Percentiles rank a stretch among this genome's conserved stretches.
phyloP scores from a whole-genome alignment of 2,888 invertebrate species.

The Coronaproctus castanopsis region DNA sequence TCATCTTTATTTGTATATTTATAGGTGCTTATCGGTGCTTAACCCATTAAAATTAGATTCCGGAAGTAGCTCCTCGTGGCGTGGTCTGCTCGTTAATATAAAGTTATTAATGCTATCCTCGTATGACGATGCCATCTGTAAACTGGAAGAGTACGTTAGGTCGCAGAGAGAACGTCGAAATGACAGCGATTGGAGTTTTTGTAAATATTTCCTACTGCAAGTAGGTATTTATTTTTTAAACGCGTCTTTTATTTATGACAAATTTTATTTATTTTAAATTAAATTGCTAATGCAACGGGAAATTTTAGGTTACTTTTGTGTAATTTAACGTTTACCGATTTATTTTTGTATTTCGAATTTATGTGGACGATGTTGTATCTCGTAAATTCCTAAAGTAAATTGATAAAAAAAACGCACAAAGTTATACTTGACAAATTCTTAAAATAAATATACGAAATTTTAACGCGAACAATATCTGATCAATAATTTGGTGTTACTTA shows the following conservation, averaged over 20 bases:
- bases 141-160: slow-evolving; percentile 76
- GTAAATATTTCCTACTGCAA: slow-evolving; percentile 80
- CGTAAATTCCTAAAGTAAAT: too few relatives aligned
- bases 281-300: too few relatives aligned
- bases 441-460: too few relatives aligned
- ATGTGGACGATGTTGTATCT: too few relatives aligned
- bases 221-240: slow-evolving; percentile 28
- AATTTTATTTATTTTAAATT: too few relatives aligned
- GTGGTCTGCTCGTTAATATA: slow-evolving; percentile 60
- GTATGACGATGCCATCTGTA: slow-evolving; percentile 63
- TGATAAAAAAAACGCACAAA: too few relatives aligned
- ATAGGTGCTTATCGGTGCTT: slow-evolving; percentile 69
- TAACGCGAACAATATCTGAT: too few relatives aligned
- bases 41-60: slow-evolving; percentile 80
- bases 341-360: too few relatives aligned
- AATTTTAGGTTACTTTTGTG: too few relatives aligned
- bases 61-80: slow-evolving; percentile 76
- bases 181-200: slow-evolving; percentile 82
- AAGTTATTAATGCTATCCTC: slow-evolving; percentile 64
- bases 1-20: slow-evolving; percentile 26
- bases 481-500: too few relatives aligned
- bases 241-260: neutral
- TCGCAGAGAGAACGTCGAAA: slow-evolving; percentile 75
- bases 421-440: too few relatives aligned
- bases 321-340: too few relatives aligned